Evolutionary conservation across 2,888 invertebrate species (phyloP).

Genomic region (Philopedon plagiatum): DNA sequence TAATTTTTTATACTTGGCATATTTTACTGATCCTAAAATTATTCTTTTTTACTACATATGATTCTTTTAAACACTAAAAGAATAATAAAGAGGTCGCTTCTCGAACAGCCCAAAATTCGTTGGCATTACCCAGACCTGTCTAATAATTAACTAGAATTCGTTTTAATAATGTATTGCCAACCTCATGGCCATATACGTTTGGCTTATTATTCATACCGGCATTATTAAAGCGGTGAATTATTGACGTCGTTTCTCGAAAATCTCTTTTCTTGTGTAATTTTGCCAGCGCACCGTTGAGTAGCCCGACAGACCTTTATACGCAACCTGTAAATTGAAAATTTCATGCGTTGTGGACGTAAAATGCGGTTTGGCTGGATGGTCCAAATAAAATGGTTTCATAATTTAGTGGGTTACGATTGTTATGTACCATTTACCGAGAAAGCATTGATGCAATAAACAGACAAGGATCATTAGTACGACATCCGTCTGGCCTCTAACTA

Average conservation of each 20-base stretch:
- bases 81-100: conserved; percentile 56
- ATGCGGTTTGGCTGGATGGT: conserved; percentile 9
- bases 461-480: too few relatives aligned
- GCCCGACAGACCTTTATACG: conserved; percentile 24
- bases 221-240: conserved; percentile 67
- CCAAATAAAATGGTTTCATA: conserved; percentile 25
- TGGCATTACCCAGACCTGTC: conserved; percentile 51
- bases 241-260: conserved; percentile 58
- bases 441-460: too few relatives aligned
- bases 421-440: background rate
- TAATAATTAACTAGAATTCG: conserved; percentile 63
- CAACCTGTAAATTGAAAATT: conserved; percentile 31
- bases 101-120: conserved; percentile 39
- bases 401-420: conserved; percentile 20
- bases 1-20: background rate
- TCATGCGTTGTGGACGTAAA: conserved; percentile 25
- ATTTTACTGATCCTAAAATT: background rate
- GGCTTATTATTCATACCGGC: conserved; percentile 68
- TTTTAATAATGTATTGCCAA: conserved; percentile 52
- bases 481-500: too few relatives aligned
- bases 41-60: background rate
- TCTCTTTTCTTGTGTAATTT: conserved; percentile 44
- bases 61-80: conserved; percentile 10
- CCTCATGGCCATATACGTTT: conserved; percentile 65
- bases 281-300: conserved; percentile 15